Percentiles rank a stretch among this genome's conserved stretches.
Conservation (phyloP, 2,888 invertebrate species). For the Teleogryllus oceanicus region DNA sequence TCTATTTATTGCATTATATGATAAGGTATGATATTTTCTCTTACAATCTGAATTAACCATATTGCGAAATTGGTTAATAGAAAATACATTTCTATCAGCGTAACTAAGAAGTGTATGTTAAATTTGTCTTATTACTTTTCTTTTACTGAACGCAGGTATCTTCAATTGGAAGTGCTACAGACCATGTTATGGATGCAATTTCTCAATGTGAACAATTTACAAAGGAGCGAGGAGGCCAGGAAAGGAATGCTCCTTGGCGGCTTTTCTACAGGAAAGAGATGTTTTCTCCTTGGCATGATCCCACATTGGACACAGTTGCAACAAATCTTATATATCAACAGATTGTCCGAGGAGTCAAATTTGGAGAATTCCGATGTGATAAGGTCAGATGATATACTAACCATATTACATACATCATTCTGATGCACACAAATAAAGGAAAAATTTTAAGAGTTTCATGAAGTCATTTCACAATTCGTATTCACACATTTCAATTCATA, state of each 20-base stretch:
- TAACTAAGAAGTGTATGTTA: not conserved
- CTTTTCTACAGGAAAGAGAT: conserved; percentile 85
- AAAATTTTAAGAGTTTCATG: no score
- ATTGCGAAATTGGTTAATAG: not conserved
- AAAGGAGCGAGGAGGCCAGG: conserved; percentile 81
- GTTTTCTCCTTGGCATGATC: conserved; percentile 89
- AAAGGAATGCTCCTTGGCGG: conserved; percentile 83
- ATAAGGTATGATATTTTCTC: conserved; percentile 63
- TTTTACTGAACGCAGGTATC: conserved; percentile 55
- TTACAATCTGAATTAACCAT: not conserved
- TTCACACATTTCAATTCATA: no score
- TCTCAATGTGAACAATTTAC: conserved; percentile 95
- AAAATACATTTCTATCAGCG: not conserved
- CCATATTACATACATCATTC: no score
- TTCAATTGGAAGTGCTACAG: conserved; percentile 81
- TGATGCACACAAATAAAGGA: no score
- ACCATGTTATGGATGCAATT: conserved; percentile 94
- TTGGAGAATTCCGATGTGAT: conserved; percentile 85
- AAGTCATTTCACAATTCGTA: no score
- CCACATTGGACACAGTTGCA: conserved; percentile 72
- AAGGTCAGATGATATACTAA: conserved; percentile 42
- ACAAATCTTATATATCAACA: conserved; percentile 88
- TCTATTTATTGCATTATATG: conserved; percentile 82
- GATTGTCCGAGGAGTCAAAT: conserved; percentile 81
- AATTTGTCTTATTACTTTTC: not conserved